phyloP scores from a whole-genome alignment of 2,797 vertebrate genomes.

The Sebastes flavidus region DNA sequence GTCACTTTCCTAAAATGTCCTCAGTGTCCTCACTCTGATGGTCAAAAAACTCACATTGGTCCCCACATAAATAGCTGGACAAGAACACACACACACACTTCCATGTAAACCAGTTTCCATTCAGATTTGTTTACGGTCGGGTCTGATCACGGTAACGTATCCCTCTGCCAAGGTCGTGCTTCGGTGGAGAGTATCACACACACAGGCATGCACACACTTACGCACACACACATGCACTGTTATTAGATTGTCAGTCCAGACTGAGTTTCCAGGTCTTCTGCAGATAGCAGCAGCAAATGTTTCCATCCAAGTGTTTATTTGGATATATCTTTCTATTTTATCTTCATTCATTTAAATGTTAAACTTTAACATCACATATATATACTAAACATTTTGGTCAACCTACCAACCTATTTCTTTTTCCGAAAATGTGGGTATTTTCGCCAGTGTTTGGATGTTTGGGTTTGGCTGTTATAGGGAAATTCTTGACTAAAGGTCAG shows the following conservation, averaged over 20 bases:
- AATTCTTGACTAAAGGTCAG: too few species aligned
- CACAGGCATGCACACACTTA: slow-evolving; percentile 5
- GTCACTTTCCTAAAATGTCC: too few species aligned
- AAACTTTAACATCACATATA: not conserved
- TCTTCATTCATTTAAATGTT: not conserved
- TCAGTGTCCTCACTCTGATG: not conserved
- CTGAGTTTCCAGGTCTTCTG: slow-evolving; percentile 29
- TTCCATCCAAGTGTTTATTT: not conserved
- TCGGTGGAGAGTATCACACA: slow-evolving; percentile 14
- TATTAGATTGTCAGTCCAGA: slow-evolving; percentile 27
- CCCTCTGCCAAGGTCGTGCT: slow-evolving; percentile 25
- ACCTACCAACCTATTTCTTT: too few species aligned
- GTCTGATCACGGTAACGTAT: slow-evolving; percentile 49
- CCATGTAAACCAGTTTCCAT: slow-evolving; percentile 37
- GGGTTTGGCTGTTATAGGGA: too few species aligned
- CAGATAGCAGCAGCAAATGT: not conserved
- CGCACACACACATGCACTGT: not conserved
- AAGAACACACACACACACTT: not conserved
- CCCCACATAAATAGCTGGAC: not conserved
- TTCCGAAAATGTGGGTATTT: too few species aligned
- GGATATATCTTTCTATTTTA: not conserved
- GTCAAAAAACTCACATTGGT: not conserved
- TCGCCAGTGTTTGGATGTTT: too few species aligned
- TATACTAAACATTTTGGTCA: not conserved
- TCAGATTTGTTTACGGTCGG: slow-evolving; percentile 52